Base-by-base conservation (phyloP, 2,797 vertebrate species). In the Zenarchopterus dispar region DNA sequence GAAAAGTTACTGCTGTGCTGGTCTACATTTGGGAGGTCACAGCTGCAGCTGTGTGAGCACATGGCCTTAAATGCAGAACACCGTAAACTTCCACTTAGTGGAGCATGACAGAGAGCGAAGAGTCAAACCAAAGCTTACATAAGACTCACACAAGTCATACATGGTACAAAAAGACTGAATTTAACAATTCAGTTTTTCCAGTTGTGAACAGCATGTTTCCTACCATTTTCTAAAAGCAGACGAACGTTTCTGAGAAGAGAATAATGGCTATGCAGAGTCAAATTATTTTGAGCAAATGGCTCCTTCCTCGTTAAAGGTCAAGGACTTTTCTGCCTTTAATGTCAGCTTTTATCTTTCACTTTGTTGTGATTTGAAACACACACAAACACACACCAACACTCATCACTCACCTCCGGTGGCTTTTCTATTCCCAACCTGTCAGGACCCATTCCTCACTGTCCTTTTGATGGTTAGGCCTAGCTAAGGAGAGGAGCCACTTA, bases 71-170 rank as follows among this genome's bases (percentile, higher is more conserved):
- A 86, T 58, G 81, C 80, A 82, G 65, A 84, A 67, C 72, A 77
- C 84, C 70, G 80, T 78, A 81, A 88, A 87, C 80, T 81, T 82
- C 78, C 72, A 89, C 84, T 92, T 77, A 85, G 75, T 78, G 81
- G 73, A 85, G 85, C 87, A 81, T 89, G 84, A 87, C 87, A 63
- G 72, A 66, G 51, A 45, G 33, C 22, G 18, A 60, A 63, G 46
- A 58, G 76, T 66, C 58, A 66, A 78, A 80, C 67, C 63, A 54
- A 68, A 63, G 75, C 71, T 90, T 88, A 89, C 55, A 67, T 80
- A 88, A 91, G 77, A 69, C 28, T 64, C 13, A 60, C 67, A 74
- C 61, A 58, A 80, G 73, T 71, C 52, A 64, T 51, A 33, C 2
- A 55, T 49, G 45, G n/a, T 36, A 47, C 10, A 68, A 46, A 65